phyloP scores from a whole-genome alignment of 2,113 vertebrate genomes.

The Patagioenas fasciata region DNA sequence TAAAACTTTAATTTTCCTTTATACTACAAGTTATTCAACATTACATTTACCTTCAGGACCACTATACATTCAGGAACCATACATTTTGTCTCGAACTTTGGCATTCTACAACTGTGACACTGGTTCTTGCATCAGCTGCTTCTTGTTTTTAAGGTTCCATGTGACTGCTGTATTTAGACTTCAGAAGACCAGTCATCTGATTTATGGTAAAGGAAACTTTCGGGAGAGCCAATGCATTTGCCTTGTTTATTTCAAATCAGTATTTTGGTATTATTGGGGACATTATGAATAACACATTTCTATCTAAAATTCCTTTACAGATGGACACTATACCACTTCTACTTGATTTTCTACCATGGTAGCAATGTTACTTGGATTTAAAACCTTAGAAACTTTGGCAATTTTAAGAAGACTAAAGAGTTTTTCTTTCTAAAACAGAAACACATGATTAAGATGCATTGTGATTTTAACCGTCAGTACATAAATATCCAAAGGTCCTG shows the following conservation, averaged over 20 bases:
- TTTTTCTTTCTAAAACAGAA: background rate
- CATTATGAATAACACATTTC: background rate
- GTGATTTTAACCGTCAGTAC: background rate
- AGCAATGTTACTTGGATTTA: background rate
- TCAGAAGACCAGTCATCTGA: rapidly evolving
- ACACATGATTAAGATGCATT: background rate
- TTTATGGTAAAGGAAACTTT: background rate
- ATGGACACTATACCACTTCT: background rate
- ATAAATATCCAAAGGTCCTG: background rate
- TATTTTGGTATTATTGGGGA: background rate
- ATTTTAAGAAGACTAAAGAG: background rate
- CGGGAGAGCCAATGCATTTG: background rate
- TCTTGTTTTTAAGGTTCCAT: background rate
- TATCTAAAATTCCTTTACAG: background rate
- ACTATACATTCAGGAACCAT: background rate
- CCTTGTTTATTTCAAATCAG: background rate
- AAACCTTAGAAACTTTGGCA: background rate
- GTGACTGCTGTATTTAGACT: background rate
- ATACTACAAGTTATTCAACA: background rate
- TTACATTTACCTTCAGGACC: background rate
- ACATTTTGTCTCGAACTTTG: background rate
- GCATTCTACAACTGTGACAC: background rate
- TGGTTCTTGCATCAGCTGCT: background rate
- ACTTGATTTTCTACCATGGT: background rate
- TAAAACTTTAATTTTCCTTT: background rate